These are phyloP conservation scores for Uloborus diversus DNA, from an alignment of 1,140 invertebrate species.

Conservation along the genomic window DNA sequence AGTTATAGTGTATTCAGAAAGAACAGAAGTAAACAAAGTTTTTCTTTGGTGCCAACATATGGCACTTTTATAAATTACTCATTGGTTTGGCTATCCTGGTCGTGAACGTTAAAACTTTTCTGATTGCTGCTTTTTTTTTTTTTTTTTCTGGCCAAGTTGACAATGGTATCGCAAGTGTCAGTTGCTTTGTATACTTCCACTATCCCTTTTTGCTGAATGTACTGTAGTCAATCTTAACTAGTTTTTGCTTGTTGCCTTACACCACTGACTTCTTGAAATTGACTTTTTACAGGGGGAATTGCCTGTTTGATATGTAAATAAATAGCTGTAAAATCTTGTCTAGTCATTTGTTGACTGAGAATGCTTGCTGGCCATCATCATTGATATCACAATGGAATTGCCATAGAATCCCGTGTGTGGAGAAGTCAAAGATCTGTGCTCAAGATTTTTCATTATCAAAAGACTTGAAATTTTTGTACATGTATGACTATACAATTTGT, in stretches of 20 bases:
- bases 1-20: no score
- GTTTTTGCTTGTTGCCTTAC: not conserved
- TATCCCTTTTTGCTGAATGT: not conserved
- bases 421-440: conserved; percentile 16
- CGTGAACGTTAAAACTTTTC: not conserved
- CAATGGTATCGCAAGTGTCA: no score
- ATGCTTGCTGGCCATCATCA: not conserved
- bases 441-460: conserved; percentile 35
- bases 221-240: not conserved
- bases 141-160: not conserved
- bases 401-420: conserved; percentile 12
- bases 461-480: conserved; percentile 13
- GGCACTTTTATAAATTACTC: no score
- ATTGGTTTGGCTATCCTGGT: no score
- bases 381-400: conserved; percentile 1
- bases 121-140: not conserved
- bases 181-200: not conserved
- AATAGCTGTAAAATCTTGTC: conserved; percentile 36
- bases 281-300: conserved; percentile 21
- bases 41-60: no score
- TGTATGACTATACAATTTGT: not conserved
- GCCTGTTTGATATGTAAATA: conserved; percentile 29
- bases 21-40: no score
- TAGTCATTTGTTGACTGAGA: conserved; percentile 51
- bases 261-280: not conserved